phyloP scores from a whole-genome alignment of 2,113 vertebrate species.

The Barnardius zonarius region DNA sequence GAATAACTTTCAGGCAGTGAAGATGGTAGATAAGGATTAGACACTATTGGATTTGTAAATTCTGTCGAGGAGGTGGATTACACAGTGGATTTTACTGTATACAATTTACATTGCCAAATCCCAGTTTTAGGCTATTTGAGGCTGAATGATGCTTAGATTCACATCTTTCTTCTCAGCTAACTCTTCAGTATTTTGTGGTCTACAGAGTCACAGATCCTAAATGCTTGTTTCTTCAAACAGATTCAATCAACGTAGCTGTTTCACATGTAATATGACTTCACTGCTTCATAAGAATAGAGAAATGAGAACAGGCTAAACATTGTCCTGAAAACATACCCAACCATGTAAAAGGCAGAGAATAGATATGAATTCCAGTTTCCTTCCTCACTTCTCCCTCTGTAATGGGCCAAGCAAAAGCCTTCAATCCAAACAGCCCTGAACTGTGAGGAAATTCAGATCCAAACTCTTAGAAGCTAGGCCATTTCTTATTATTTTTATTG shows the following conservation, averaged over 20 bases:
- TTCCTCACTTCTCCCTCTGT: neutral
- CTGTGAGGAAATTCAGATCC: slow-evolving; percentile 10
- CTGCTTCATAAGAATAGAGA: neutral
- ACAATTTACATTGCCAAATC: neutral
- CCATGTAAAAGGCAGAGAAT: neutral
- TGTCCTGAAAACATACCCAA: neutral
- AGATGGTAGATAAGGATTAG: neutral
- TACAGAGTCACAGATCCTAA: neutral
- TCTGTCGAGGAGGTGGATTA: neutral
- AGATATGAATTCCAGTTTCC: neutral
- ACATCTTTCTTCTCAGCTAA: neutral
- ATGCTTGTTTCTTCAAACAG: neutral
- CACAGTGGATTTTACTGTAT: neutral
- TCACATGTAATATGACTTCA: neutral
- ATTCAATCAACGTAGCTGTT: neutral
- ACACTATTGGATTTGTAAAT: neutral
- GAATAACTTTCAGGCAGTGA: neutral
- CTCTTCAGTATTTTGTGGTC: neutral
- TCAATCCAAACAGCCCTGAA: slow-evolving; percentile 3
- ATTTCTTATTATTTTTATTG: slow-evolving; percentile 58
- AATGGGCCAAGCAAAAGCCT: neutral
- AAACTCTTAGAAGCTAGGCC: neutral
- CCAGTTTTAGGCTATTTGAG: neutral
- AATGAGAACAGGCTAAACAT: neutral
- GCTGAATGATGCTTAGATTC: neutral